Evolutionary conservation across 1,140 invertebrate species (phyloP).

Genomic region (Sitobion miscanthi): DNA sequence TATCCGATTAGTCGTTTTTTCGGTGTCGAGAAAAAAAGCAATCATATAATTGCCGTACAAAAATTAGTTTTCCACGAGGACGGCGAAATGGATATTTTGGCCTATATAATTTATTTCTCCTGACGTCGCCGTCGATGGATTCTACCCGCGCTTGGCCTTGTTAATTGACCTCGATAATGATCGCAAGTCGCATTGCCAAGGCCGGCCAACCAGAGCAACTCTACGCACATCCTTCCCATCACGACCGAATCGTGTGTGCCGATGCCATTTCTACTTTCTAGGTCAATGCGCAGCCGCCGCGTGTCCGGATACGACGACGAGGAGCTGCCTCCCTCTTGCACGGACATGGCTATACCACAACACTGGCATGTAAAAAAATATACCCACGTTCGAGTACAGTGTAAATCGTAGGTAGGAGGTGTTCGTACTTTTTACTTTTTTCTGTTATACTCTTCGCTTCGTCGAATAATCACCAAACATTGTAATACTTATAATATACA

Average conservation of each 20-base stretch:
- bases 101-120: constrained; percentile 15
- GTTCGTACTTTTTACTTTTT: background rate
- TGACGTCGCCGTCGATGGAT: background rate
- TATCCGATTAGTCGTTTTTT: background rate
- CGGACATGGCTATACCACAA: background rate
- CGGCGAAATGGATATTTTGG: constrained; percentile 32
- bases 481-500: background rate
- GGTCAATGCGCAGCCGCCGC: constrained; percentile 39
- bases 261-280: constrained; percentile 55
- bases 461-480: background rate
- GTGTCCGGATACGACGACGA: constrained; percentile 9
- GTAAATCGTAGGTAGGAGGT: background rate
- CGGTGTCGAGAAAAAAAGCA: background rate
- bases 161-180: constrained; percentile 54
- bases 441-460: background rate
- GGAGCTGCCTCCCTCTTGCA: background rate
- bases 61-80: background rate
- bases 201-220: constrained; percentile 53
- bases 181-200: constrained; percentile 48
- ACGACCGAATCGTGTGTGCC: constrained; percentile 1
- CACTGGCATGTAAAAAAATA: background rate
- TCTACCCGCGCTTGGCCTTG: constrained; percentile 36
- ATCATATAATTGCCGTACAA: background rate
- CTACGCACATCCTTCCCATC: constrained; percentile 23
- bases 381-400: background rate